Conservation (phyloP, 2,113 vertebrate species). For the Okapia johnstoni region DNA sequence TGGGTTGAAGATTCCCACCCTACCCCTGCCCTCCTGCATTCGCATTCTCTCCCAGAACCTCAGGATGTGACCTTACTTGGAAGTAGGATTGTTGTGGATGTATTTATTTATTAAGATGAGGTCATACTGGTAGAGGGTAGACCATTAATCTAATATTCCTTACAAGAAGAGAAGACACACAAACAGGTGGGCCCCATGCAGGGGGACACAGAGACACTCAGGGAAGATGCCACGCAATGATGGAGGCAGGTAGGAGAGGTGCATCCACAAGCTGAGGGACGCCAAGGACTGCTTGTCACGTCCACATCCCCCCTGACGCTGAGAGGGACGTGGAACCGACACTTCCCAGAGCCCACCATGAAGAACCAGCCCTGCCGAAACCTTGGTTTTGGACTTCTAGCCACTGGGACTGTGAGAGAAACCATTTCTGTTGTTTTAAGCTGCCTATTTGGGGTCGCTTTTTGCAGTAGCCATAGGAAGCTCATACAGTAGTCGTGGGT, state of each 20-base stretch:
- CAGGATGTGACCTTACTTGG: not conserved
- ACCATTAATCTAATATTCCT: not conserved
- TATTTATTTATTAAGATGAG: not conserved
- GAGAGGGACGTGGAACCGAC: not conserved
- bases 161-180: not conserved
- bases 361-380: not conserved
- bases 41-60: not conserved
- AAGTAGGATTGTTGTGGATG: not conserved
- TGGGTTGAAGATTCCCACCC: not conserved
- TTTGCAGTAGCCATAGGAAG: not conserved
- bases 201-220: not conserved
- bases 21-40: not conserved
- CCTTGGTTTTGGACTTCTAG: not conserved
- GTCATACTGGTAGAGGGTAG: not conserved
- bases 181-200: not conserved
- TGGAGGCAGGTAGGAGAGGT: not conserved
- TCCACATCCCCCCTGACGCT: not conserved
- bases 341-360: not conserved
- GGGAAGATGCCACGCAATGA: not conserved
- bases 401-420: not conserved
- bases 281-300: too few relatives aligned
- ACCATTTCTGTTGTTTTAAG: not conserved
- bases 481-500: too few relatives aligned
- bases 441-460: not conserved
- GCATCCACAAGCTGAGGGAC: rapidly evolving